These are phyloP conservation scores for Lepus oiostolus DNA, from an alignment of 2,797 vertebrate genomes.

Conservation along the genomic window DNA sequence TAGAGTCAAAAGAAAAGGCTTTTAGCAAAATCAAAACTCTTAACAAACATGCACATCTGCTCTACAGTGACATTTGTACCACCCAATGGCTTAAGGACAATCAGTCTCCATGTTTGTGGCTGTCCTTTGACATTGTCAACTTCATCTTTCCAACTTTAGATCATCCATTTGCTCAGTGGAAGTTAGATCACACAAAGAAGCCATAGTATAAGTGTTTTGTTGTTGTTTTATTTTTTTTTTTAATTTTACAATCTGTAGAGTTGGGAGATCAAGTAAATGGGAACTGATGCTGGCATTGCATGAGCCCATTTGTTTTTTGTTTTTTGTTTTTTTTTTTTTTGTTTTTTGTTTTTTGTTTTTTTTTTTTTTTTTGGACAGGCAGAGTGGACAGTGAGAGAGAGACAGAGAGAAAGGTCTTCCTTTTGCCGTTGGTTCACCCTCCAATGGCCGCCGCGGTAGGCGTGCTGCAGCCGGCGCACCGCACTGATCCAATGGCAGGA, in stretches of 20 bases:
- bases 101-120: background rate
- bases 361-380: too few species aligned
- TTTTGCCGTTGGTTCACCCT: too few species aligned
- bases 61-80: background rate
- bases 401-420: too few species aligned
- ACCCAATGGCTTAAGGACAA: background rate
- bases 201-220: background rate
- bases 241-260: background rate
- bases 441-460: too few species aligned
- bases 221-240: too few species aligned
- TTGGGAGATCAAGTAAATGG: background rate
- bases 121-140: background rate
- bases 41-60: background rate
- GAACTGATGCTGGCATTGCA: background rate
- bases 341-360: too few species aligned
- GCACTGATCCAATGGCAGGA: too few species aligned
- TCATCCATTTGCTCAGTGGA: background rate
- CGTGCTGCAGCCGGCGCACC: too few species aligned
- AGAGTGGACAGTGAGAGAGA: too few species aligned
- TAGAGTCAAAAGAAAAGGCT: background rate
- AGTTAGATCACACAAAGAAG: conserved; percentile 9
- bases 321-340: too few species aligned
- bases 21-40: background rate
- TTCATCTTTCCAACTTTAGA: background rate
- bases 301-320: background rate